These are phyloP conservation scores for Trimorus sp. DNA, from an alignment of 2,888 invertebrate species.

Conservation along the genomic window DNA sequence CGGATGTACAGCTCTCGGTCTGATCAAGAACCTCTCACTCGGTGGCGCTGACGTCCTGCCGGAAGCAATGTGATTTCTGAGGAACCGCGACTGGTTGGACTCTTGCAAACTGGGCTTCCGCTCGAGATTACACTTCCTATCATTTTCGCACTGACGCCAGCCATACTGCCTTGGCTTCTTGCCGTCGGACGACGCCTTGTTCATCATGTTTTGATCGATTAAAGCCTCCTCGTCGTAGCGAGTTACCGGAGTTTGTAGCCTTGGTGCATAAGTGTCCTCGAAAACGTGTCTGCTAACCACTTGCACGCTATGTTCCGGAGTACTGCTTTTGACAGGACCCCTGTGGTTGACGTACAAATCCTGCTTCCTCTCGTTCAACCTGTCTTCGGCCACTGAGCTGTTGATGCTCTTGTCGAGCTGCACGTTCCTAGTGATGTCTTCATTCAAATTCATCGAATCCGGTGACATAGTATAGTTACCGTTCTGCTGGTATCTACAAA, in stretches of 20 bases:
- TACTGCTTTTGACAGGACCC: slow-evolving; percentile 73
- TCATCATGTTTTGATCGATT: slow-evolving; percentile 73
- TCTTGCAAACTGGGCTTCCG: slow-evolving; percentile 79
- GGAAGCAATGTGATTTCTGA: slow-evolving; percentile 76
- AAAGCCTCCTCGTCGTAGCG: slow-evolving; percentile 73
- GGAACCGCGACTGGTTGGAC: slow-evolving; percentile 70
- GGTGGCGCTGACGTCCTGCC: slow-evolving; percentile 78
- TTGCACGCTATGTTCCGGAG: slow-evolving; percentile 75
- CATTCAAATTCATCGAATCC: slow-evolving; percentile 78
- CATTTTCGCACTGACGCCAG: slow-evolving; percentile 63
- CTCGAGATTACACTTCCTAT: slow-evolving; percentile 72
- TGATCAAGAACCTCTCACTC: slow-evolving; percentile 73
- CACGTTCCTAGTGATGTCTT: slow-evolving; percentile 78
- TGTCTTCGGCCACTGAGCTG: slow-evolving; percentile 76
- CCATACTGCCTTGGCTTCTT: slow-evolving; percentile 72
- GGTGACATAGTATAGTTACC: slow-evolving; percentile 78
- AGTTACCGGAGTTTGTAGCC: slow-evolving; percentile 48
- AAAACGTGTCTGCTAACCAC: slow-evolving; percentile 58
- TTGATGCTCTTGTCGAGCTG: slow-evolving; percentile 76
- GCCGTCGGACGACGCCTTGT: slow-evolving; percentile 73
- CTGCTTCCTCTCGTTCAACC: slow-evolving; percentile 77
- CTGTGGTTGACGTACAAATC: slow-evolving; percentile 76
- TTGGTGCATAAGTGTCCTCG: slow-evolving; percentile 43
- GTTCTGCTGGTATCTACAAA: slow-evolving; percentile 77
- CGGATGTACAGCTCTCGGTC: slow-evolving; percentile 76